phyloP scores from a whole-genome alignment of 2,797 vertebrate species.

The Avahi laniger region DNA sequence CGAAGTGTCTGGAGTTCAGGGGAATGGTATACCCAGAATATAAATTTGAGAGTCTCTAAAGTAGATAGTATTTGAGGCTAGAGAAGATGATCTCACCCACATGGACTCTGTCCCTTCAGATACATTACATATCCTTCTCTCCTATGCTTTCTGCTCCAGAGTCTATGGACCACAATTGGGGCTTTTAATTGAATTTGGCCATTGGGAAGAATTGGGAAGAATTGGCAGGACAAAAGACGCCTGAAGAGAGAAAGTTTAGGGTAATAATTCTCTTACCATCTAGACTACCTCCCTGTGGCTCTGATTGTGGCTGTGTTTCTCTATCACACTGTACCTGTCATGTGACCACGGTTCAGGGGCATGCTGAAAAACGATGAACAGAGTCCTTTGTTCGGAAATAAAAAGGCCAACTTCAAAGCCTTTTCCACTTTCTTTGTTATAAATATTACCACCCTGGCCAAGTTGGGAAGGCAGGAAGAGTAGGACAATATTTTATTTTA shows the following conservation, averaged over 20 bases:
- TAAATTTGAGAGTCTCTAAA: not conserved
- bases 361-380: too few relatives aligned
- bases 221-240: not conserved
- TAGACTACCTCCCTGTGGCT: not conserved
- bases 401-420: too few relatives aligned
- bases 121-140: not conserved
- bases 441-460: not conserved
- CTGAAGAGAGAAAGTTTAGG: not conserved
- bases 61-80: not conserved
- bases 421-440: not conserved
- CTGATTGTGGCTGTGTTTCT: not conserved
- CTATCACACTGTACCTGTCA: not conserved
- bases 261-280: not conserved
- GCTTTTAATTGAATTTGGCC: not conserved
- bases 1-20: not conserved
- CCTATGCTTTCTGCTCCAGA: not conserved
- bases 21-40: not conserved
- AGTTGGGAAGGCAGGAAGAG: not conserved
- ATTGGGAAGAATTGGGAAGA: not conserved
- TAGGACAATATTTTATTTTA: not conserved
- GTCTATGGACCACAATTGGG: too few relatives aligned
- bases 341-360: too few relatives aligned
- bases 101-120: not conserved
- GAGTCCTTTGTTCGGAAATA: too few relatives aligned
- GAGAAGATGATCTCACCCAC: not conserved